These are phyloP conservation scores for Aurelia coerulea DNA, from an alignment of 30 jellyfish, hydroid and myxozoan genomes.

Conservation along the genomic window DNA sequence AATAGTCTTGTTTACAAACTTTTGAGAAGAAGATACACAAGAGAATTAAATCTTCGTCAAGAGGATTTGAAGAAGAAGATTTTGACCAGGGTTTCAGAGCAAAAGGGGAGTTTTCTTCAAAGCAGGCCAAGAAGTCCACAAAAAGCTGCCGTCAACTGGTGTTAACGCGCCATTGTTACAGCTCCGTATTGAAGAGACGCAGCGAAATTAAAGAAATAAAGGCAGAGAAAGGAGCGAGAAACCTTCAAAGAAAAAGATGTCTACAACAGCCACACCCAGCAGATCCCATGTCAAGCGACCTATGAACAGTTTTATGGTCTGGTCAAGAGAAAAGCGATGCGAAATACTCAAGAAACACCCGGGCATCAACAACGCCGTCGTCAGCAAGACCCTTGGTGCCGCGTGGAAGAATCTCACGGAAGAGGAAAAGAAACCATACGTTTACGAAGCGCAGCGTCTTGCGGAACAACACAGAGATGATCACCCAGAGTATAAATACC, in stretches of 20 bases:
- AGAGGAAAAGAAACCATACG: constrained; percentile 79
- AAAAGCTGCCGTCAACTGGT: too few relatives aligned
- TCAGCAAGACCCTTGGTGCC: constrained; percentile 82
- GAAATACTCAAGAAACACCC: constrained; percentile 74
- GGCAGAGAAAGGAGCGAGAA: too few relatives aligned
- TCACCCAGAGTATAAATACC: constrained; percentile 77
- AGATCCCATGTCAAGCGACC: constrained; percentile 78
- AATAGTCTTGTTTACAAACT: too few relatives aligned
- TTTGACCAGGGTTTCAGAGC: too few relatives aligned
- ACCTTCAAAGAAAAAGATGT: not conserved
- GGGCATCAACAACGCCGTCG: constrained; percentile 71
- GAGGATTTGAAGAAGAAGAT: too few relatives aligned
- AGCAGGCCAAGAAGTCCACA: too few relatives aligned
- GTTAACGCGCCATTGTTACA: too few relatives aligned
- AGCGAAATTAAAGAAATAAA: too few relatives aligned
- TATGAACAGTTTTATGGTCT: constrained; percentile 83
- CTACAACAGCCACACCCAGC: constrained; percentile 17
- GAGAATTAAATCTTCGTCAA: too few relatives aligned
- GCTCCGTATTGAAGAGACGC: too few relatives aligned
- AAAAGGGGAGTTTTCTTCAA: too few relatives aligned
- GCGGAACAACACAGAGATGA: constrained; percentile 76
- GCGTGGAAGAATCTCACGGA: constrained; percentile 81
- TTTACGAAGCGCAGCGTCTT: constrained; percentile 70
- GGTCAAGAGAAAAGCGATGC: constrained; percentile 85
- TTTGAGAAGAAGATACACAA: too few relatives aligned